A percentile compares a stretch with the other conserved stretches of the same genome.
These are phyloP conservation scores for Actenoides lindsayi DNA, from an alignment of 2,113 vertebrate species.

Conservation along the genomic window DNA sequence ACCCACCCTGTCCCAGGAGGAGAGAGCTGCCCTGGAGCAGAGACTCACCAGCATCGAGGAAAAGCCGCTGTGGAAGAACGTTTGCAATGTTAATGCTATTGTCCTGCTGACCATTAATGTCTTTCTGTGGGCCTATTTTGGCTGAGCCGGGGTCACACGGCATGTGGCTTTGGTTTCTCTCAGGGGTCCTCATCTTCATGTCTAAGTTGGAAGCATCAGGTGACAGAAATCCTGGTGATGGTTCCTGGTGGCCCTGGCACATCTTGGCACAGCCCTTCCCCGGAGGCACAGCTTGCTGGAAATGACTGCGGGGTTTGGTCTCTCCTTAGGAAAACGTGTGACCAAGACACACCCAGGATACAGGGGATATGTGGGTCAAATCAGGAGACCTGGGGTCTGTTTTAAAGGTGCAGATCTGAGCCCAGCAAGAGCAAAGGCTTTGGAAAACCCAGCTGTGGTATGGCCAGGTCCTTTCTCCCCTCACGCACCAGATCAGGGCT, in stretches of 20 bases:
- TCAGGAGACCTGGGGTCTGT: neutral
- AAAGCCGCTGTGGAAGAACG: conserved; percentile 78
- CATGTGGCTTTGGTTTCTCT: neutral
- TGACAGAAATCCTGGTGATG: neutral
- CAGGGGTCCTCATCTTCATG: neutral
- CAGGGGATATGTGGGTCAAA: neutral
- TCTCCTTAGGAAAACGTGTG: neutral
- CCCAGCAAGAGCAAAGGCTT: neutral
- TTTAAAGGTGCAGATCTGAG: neutral
- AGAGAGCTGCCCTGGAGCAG: conserved; percentile 67
- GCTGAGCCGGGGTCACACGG: conserved; percentile 37
- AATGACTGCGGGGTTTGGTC: neutral
- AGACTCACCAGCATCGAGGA: conserved; percentile 85
- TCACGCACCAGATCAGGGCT: neutral
- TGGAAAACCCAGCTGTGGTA: neutral
- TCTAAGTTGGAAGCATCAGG: accelerated
- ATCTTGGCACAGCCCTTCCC: neutral
- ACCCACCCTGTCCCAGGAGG: conserved; percentile 59
- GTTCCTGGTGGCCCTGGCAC: accelerated
- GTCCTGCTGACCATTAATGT: conserved; percentile 84
- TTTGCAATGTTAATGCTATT: conserved; percentile 86
- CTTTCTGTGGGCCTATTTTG: conserved; percentile 92
- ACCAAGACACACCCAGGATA: neutral
- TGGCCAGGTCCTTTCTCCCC: neutral
- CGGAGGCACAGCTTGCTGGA: neutral